Base-by-base conservation (phyloP, 2,797 vertebrate genomes). In the Danio aesculapii region DNA sequence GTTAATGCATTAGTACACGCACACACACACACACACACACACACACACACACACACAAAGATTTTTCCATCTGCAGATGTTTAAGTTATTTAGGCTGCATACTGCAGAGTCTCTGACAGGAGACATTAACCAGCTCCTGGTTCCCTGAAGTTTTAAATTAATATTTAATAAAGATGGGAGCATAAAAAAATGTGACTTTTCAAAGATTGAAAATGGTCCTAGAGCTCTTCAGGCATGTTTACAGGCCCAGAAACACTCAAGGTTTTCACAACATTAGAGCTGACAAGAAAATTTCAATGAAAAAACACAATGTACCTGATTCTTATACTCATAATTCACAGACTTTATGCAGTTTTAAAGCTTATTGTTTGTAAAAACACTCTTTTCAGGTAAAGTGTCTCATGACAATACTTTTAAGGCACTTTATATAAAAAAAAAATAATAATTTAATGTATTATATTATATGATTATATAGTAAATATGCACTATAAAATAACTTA, bases 111-210 rank as follows among this genome's bases (percentile, higher is more conserved):
- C 69, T 66, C n/a, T 78, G 75, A 78, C 75, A 72, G 67, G n/a
- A 50, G 69, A 73, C 69, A 66, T 77, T 55, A 68, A 78, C 68
- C 81, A 77, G 75, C 39, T 55, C 41, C 19, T 70, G 21, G 69
- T 16, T 67, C 62, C 17, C 69, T 50, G 30, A 46, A 68, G 75
- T 73, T 73, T 78, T 16, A 74, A 61, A 67, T 66, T 67, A 67
- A 77, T 58, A 83, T 58, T 64, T 67, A 57, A 73, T 67, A 61
- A 78, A 58, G 69, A 57, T 43, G 7, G 59, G 50, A 49, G 8
- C 10, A 12, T 52, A 44, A 16, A 76, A 47, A 69, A 57, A 47
- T 6, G 9, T 6, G 0, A 16, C 13, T 69, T 71, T 62, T 21
- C 16, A 19, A 47, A 63, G 11, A 58, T 43, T 30, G 53, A 21